phyloP scores from a whole-genome alignment of 2,113 vertebrate species.

The Hemiprocne comata region DNA sequence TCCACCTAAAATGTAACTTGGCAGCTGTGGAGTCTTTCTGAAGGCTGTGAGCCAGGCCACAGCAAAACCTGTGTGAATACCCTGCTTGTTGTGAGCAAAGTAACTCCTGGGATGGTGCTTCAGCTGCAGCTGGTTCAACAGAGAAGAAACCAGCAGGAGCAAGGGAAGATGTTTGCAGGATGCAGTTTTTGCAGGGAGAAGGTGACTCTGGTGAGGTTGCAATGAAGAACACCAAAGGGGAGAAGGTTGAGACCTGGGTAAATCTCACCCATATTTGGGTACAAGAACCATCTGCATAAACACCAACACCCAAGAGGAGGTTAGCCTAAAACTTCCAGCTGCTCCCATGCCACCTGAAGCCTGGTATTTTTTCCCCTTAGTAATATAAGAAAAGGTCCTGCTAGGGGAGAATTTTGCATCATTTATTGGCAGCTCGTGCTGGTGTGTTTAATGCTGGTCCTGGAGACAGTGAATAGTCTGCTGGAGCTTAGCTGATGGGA shows the following conservation, averaged over 20 bases:
- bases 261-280: background rate
- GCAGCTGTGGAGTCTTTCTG: background rate
- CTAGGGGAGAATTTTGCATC: background rate
- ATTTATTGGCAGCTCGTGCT: background rate
- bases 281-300: background rate
- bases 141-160: background rate
- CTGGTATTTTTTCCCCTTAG: background rate
- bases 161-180: background rate
- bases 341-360: background rate
- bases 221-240: background rate
- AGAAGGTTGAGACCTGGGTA: background rate
- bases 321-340: background rate
- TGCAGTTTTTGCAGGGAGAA: background rate
- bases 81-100: background rate
- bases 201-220: background rate
- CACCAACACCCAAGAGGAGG: background rate
- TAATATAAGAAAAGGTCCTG: background rate
- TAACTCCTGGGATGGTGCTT: background rate
- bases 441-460: background rate
- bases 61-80: background rate
- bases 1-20: background rate
- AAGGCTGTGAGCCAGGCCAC: background rate
- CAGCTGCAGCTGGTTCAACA: background rate
- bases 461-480: background rate
- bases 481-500: background rate